Conservation (phyloP, 2,113 vertebrate species). For the Halcyon malimbica region DNA sequence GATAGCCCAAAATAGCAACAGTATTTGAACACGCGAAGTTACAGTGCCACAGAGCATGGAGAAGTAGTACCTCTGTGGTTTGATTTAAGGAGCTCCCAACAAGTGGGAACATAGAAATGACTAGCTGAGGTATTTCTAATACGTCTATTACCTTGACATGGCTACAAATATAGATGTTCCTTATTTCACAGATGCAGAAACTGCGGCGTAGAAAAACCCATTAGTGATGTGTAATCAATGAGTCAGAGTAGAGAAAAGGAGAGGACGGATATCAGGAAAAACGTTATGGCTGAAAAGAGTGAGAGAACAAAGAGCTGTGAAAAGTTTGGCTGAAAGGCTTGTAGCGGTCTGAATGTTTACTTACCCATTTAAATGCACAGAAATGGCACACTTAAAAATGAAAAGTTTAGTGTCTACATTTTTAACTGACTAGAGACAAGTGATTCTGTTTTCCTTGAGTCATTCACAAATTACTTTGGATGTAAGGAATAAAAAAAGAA, state of each 20-base stretch:
- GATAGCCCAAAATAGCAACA: background rate
- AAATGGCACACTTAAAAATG: background rate
- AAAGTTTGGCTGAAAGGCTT: background rate
- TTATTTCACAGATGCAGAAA: background rate
- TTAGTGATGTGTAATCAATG: conserved; percentile 34
- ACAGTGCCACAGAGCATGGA: background rate
- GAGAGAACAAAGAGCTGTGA: conserved; percentile 1
- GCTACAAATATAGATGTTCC: background rate
- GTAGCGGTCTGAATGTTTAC: background rate
- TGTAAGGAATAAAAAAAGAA: background rate
- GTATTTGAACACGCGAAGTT: background rate
- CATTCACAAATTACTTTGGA: background rate
- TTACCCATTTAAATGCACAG: background rate
- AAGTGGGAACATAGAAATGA: background rate
- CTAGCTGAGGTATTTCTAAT: conserved; percentile 11
- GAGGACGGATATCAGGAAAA: background rate
- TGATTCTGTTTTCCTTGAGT: background rate
- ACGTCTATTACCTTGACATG: background rate
- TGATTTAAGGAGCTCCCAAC: background rate
- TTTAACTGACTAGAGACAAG: background rate
- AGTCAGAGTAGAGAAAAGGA: conserved; percentile 26
- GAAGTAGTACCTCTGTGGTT: background rate
- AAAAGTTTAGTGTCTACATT: background rate
- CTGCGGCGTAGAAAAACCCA: background rate
- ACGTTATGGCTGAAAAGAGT: background rate